Evolutionary conservation across 2,113 vertebrate species (phyloP), one percentile per base, ranked within the genome.

Genomic region (Oceanites oceanicus): DNA sequence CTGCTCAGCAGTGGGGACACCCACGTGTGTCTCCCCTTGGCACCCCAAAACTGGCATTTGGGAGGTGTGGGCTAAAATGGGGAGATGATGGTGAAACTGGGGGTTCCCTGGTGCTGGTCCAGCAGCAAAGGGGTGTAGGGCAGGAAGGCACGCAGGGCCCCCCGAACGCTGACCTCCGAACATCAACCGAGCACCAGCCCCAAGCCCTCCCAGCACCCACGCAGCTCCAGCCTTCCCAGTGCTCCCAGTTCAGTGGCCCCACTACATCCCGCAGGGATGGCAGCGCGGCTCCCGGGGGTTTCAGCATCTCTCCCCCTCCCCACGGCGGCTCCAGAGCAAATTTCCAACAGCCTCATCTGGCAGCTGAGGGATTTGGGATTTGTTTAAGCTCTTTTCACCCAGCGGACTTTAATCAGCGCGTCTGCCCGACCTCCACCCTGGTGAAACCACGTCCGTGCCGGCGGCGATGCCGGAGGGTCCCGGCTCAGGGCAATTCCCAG

Each of bases 361-460:
- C 96, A 95, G 95, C 94, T 81, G 95, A 97, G 75, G 94, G 97
- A 96, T 67, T 71, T 88, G 94, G 96, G 97, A 98, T 98, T 98
- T 97, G 92, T 93, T 96, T 97, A 98, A 96, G 97, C 97, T 97
- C 96, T 97, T 97, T 97, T 96, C 97, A 95, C 97, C 94, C 95
- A 6, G 80, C 15, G 29, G 96, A 78, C 97, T 97, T 79, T 94
- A 97, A 98, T 95, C 96, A 90, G 58, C 45, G 62, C 83, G 49
- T 97, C 97, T 95, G 96, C 93, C 90, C 72, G 92, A 96, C 97
- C 96, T 97, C 97, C 96, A 92, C 86, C 90, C 90, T 7, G 1
- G 9, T 1, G 52, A 67, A 59, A 75, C 91, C 86, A 18, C 18
- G 21, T 23, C 36, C 17, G 11, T 36, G 73, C 94, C 50, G 25